Conservation (phyloP, 2,113 vertebrate species). For the Phyllostomus discolor region DNA sequence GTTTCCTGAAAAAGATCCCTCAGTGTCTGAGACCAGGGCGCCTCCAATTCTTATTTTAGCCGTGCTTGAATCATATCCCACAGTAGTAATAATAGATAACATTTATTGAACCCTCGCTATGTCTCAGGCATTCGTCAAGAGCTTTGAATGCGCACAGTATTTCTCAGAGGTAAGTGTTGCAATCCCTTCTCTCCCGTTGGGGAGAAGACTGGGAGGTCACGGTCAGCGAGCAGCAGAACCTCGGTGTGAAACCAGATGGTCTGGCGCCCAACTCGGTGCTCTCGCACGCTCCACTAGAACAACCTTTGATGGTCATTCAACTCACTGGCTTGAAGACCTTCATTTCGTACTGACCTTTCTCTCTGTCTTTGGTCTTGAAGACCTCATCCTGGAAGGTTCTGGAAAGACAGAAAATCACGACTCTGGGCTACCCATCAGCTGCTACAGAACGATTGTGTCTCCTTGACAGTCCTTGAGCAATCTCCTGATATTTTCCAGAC, state of each 20-base stretch:
- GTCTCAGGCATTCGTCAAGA: conserved; percentile 8
- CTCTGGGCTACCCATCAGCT: background rate
- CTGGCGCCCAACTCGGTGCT: background rate
- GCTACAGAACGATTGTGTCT: background rate
- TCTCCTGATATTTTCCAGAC: background rate
- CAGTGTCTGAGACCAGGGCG: background rate
- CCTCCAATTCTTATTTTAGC: conserved; percentile 53
- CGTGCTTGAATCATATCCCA: background rate
- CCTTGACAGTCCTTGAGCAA: background rate
- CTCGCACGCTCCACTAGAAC: background rate
- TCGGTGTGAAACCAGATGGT: accelerated
- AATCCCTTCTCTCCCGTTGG: background rate
- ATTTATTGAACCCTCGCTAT: background rate
- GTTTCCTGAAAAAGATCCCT: conserved; percentile 48
- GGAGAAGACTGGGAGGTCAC: background rate
- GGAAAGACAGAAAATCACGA: background rate
- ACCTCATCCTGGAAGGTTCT: background rate
- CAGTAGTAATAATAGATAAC: background rate
- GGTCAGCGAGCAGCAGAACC: background rate
- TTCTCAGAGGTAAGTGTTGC: background rate
- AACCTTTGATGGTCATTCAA: background rate
- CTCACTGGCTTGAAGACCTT: background rate
- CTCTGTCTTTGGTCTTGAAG: background rate
- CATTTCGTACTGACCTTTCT: background rate
- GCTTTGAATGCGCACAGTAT: background rate